These are phyloP conservation scores for Stegostoma tigrinum DNA, from an alignment of 2,113 vertebrate species.

Conservation along the genomic window DNA sequence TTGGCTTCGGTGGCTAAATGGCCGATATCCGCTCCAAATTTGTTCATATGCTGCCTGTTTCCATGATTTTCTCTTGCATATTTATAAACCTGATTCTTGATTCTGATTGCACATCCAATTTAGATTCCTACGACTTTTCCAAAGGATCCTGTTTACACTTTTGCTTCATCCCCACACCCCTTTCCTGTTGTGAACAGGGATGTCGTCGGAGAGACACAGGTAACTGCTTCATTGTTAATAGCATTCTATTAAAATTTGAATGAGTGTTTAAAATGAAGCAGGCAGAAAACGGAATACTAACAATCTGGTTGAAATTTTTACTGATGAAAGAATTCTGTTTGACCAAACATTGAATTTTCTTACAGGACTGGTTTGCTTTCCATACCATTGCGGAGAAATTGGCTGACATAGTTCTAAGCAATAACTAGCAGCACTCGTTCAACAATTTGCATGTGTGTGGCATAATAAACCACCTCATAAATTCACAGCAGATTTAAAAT, in stretches of 20 bases:
- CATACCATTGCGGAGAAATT: background rate
- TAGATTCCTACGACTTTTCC: constrained; percentile 98
- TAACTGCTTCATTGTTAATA: constrained; percentile 45
- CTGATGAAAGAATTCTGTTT: background rate
- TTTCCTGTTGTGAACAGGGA: constrained; percentile 96
- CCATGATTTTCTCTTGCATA: background rate
- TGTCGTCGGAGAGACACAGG: constrained; percentile 88
- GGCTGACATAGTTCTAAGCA: background rate
- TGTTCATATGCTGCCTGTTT: background rate
- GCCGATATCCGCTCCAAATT: too few relatives aligned
- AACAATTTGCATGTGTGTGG: background rate
- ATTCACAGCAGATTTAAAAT: background rate
- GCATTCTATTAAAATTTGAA: background rate
- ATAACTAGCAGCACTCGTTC: background rate
- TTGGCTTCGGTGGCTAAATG: too few relatives aligned
- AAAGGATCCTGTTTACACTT: constrained; percentile 95
- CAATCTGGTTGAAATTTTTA: background rate
- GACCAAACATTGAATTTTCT: background rate
- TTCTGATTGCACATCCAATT: background rate
- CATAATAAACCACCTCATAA: background rate
- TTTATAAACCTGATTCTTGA: background rate
- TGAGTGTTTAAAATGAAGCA: background rate
- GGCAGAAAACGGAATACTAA: background rate
- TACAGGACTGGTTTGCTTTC: background rate
- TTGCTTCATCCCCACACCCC: constrained; percentile 78